Percentiles rank a stretch among this genome's conserved stretches.
These are phyloP conservation scores for Motacilla tschutschensis DNA, from an alignment of 2,113 vertebrate genomes.

Conservation along the genomic window DNA sequence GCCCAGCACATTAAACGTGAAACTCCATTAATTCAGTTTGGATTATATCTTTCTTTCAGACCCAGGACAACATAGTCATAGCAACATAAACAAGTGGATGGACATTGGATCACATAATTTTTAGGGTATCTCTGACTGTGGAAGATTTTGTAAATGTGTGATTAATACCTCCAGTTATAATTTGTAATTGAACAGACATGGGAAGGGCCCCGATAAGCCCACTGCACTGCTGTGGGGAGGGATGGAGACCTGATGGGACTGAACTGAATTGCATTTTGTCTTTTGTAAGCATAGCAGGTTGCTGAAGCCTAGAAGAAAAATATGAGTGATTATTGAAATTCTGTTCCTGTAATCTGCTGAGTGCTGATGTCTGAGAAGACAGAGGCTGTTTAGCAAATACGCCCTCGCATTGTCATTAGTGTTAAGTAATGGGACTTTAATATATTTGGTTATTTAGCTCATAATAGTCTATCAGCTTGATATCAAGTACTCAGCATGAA, in stretches of 20 bases:
- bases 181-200: constrained; percentile 67
- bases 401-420: constrained; percentile 35
- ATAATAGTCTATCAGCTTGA: constrained; percentile 48
- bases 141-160: constrained; percentile 64
- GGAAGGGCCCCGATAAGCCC: constrained; percentile 49
- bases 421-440: constrained; percentile 61
- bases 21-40: constrained; percentile 61
- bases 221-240: constrained; percentile 56
- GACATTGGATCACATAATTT: constrained; percentile 40
- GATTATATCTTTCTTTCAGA: constrained; percentile 61
- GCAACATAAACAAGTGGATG: constrained; percentile 51
- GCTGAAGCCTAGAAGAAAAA: constrained; percentile 62
- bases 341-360: constrained; percentile 58
- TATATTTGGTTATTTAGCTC: constrained; percentile 58
- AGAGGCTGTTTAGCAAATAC: constrained; percentile 30
- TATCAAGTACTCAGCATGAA: constrained; percentile 38
- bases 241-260: constrained; percentile 17
- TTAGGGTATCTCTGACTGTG: constrained; percentile 40
- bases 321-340: constrained; percentile 60
- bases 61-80: constrained; percentile 36
- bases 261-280: constrained; percentile 49
- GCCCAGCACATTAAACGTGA: constrained; percentile 56
- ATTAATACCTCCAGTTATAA: constrained; percentile 69
- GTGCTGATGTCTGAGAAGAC: constrained; percentile 50
- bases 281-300: constrained; percentile 51